Evolutionary conservation across 2,797 vertebrate species (phyloP), one percentile per base, ranked within the genome.

Genomic region (Tympanoctomys barrerae): DNA sequence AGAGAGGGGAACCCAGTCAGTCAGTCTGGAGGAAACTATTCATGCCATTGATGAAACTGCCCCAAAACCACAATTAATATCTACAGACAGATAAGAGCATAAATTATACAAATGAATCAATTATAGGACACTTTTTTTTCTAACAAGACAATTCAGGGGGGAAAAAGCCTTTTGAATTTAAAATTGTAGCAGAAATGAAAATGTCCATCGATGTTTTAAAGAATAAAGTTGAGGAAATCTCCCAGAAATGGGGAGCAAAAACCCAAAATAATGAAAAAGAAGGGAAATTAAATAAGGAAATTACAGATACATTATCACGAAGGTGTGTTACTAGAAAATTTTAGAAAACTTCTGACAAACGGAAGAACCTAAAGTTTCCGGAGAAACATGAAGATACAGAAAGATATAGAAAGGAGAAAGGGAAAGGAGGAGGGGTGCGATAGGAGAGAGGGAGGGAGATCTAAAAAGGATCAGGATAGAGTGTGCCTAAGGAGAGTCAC

Each of bases 111-210:
- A 26, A 31, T 14, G 61, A 73, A 91, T 87, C 68, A 68, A 80
- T 75, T 73, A 73, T 13, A 61, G 59, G 49, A 52, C 59, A 42
- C 31, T 84, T 84, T 73, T 64, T 84, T 80, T 73, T 42, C 42
- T 46, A 10, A 77, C 80, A 95, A 79, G 57, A 87, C 59, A 28
- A 73, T 79, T 61, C 24, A 21, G 64, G 0, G 3, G 24, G 64
- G 0, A 3, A 14, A 33, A 9, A 33, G 36, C 4, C 39, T 61
- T 80, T 93, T 80, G 49, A 96, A 80, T 85, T 95, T 59, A 93
- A 83, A 96, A 80, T 68, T 78, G 59, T 33, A 91, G 12, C 33
- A 87, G 46, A 88, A 71, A 73, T 71, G 5, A 93, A 85, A 95
- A 66, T 73, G 22, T 84, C 83, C 64, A 61, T 33, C 49, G 49